phyloP scores from a whole-genome alignment of 2,888 invertebrate genomes.

The Diogma glabrata region DNA sequence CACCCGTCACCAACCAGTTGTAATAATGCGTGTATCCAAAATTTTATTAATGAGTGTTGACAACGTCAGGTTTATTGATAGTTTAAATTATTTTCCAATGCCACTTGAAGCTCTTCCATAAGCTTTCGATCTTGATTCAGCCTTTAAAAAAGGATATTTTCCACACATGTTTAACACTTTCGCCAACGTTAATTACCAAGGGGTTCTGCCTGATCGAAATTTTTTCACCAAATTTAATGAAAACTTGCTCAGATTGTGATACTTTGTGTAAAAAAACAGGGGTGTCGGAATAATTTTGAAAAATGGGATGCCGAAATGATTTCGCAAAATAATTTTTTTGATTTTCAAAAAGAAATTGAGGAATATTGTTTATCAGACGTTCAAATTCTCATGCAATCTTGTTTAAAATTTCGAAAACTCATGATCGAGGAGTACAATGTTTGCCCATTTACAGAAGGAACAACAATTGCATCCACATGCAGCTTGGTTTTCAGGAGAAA shows the following conservation, averaged over 20 bases:
- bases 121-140: slow-evolving; percentile 16
- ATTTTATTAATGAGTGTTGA: neutral
- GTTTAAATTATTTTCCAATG: slow-evolving; percentile 21
- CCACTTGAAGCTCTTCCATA: slow-evolving; percentile 17
- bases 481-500: neutral
- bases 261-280: neutral
- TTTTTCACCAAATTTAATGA: neutral
- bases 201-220: neutral
- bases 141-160: slow-evolving; percentile 20
- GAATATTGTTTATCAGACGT: neutral
- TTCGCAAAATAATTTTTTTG: neutral
- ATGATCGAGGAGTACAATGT: slow-evolving; percentile 11
- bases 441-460: neutral
- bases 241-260: neutral
- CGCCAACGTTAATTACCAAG: neutral
- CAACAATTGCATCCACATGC: slow-evolving; percentile 18
- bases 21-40: neutral
- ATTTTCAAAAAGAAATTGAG: neutral
- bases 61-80: slow-evolving; percentile 21
- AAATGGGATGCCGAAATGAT: slow-evolving; percentile 4
- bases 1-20: neutral
- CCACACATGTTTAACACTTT: slow-evolving; percentile 20
- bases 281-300: neutral
- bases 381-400: neutral
- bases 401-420: neutral